These are phyloP conservation scores for Oreochromis tanganicae DNA, from an alignment of 2,113 vertebrate species.

Conservation along the genomic window DNA sequence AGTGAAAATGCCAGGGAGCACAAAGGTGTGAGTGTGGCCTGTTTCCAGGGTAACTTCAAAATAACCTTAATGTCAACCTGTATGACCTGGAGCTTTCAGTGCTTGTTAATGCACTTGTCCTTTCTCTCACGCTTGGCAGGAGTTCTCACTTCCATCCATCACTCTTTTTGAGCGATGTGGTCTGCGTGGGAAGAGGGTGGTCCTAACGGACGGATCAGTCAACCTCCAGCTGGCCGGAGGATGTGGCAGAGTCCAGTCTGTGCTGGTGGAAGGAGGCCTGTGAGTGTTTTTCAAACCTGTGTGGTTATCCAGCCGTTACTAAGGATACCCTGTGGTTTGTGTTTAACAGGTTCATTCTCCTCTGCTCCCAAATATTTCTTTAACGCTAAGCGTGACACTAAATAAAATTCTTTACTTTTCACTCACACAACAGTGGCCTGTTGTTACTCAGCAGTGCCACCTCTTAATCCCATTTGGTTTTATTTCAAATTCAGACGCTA, in stretches of 20 bases:
- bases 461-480: background rate
- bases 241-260: constrained; percentile 78
- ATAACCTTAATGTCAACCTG: background rate
- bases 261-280: constrained; percentile 85
- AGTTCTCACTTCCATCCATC: constrained; percentile 85
- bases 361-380: background rate
- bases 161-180: constrained; percentile 80
- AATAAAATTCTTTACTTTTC: background rate
- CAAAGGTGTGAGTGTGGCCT: background rate
- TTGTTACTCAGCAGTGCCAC: background rate
- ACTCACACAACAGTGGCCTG: background rate
- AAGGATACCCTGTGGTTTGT: background rate
- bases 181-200: constrained; percentile 84
- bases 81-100: background rate
- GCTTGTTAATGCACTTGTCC: background rate
- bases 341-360: background rate
- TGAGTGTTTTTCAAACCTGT: constrained; percentile 68
- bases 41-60: constrained; percentile 33
- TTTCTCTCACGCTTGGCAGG: constrained; percentile 62
- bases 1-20: background rate
- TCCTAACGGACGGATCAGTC: constrained; percentile 75
- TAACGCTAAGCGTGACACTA: background rate
- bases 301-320: background rate
- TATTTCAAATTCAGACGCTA: background rate
- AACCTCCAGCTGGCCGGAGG: constrained; percentile 84